Evolutionary conservation across 2,797 vertebrate species (phyloP).

Genomic region (Limnodromus scolopaceus): DNA sequence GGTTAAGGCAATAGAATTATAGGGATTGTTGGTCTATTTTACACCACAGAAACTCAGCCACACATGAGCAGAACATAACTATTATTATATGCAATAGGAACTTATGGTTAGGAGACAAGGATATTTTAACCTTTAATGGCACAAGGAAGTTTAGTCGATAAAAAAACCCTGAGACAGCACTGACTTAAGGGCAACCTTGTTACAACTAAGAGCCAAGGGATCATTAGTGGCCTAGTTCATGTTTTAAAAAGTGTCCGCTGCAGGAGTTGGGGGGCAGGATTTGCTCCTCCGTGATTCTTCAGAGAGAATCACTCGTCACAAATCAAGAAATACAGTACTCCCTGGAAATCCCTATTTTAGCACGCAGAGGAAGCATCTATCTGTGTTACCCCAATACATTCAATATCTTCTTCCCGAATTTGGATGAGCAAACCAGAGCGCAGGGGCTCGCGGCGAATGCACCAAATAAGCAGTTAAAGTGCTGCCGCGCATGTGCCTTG

Average conservation of each 20-base stretch:
- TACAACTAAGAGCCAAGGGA: neutral
- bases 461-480: neutral
- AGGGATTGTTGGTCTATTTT: neutral
- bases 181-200: too few species aligned
- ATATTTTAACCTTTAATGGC: neutral
- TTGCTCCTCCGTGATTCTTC: neutral
- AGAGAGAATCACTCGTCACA: neutral
- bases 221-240: neutral
- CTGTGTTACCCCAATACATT: neutral
- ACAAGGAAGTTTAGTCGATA: neutral
- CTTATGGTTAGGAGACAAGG: neutral
- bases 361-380: rapidly evolving
- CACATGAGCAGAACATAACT: neutral
- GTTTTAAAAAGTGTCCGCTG: neutral
- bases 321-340: neutral
- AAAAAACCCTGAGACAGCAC: neutral
- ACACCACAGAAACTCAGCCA: neutral
- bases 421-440: neutral
- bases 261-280: rapidly evolving
- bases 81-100: rapidly evolving
- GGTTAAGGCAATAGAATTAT: rapidly evolving
- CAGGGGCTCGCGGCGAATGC: neutral
- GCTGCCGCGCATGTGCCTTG: neutral
- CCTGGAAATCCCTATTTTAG: neutral
- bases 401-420: neutral